Percentiles rank a stretch among this genome's conserved stretches.
phyloP scores from a whole-genome alignment of 2,113 vertebrate species.

The Tichodroma muraria region DNA sequence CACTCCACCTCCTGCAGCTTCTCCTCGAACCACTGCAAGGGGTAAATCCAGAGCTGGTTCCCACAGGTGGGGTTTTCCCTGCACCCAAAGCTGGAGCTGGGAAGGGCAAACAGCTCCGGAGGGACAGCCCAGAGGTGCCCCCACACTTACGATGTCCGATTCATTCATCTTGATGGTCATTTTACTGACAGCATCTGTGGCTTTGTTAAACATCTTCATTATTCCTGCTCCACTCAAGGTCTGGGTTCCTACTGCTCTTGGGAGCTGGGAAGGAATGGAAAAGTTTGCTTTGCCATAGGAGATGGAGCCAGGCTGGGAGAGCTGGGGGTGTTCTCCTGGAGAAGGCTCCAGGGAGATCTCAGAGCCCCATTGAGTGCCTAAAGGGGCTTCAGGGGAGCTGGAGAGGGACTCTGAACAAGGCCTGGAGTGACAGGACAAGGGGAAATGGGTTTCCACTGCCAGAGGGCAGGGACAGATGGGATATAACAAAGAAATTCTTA shows the following conservation, averaged over 20 bases:
- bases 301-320: not conserved
- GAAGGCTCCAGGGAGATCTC: not conserved
- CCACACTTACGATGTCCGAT: slow-evolving; percentile 84
- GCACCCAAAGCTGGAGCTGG: not conserved
- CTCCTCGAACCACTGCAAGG: slow-evolving; percentile 94
- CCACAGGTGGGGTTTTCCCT: not conserved
- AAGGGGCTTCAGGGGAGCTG: not conserved
- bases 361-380: not conserved
- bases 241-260: slow-evolving; percentile 89
- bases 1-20: slow-evolving; percentile 96
- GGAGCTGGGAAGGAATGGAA: slow-evolving; percentile 73
- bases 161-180: slow-evolving; percentile 99
- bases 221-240: slow-evolving; percentile 95
- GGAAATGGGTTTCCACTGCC: not conserved
- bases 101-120: fast-evolving
- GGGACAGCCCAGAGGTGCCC: not conserved
- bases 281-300: not conserved
- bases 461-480: not conserved
- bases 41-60: not conserved
- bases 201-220: slow-evolving; percentile 96
- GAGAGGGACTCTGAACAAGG: not conserved
- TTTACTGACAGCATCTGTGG: slow-evolving; percentile 95
- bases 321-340: not conserved
- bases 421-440: not conserved
- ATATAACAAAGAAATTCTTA: not conserved